These are phyloP conservation scores for Python bivittatus DNA, from an alignment of 2,113 vertebrate genomes.

Conservation along the genomic window DNA sequence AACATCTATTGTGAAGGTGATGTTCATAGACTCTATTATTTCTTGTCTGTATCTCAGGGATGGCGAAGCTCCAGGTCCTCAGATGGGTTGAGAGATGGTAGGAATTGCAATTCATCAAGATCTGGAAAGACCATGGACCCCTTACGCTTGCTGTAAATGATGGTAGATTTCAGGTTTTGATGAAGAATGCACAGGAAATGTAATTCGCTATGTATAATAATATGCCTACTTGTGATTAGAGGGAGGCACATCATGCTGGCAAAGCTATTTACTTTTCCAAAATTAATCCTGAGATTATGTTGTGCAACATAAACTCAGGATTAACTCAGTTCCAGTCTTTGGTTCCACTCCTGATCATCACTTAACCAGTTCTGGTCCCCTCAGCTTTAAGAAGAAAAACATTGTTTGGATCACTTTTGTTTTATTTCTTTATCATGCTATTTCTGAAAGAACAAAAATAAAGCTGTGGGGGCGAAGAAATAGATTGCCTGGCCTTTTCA, in stretches of 20 bases:
- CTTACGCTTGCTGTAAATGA: too few species aligned
- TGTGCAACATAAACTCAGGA: neutral
- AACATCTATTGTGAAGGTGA: too few species aligned
- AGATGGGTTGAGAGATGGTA: too few species aligned
- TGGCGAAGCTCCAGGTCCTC: too few species aligned
- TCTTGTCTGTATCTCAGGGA: too few species aligned
- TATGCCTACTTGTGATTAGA: neutral
- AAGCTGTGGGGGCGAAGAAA: too few species aligned
- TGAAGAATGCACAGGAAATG: neutral
- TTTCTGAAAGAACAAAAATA: neutral
- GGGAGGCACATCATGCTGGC: neutral
- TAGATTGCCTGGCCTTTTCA: neutral
- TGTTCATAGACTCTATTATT: too few species aligned
- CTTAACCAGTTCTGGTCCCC: neutral
- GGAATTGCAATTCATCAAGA: too few species aligned
- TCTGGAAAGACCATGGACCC: too few species aligned
- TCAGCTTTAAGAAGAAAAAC: neutral
- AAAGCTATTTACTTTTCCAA: neutral
- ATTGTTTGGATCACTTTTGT: neutral
- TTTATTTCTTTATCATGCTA: neutral
- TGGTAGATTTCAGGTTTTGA: too few species aligned
- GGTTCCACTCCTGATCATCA: neutral
- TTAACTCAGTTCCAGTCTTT: neutral
- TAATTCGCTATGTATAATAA: neutral
- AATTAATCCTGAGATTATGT: neutral